Evolutionary conservation across 2,888 invertebrate genomes (phyloP).

Genomic region (Drepanosiphum platanoidis): DNA sequence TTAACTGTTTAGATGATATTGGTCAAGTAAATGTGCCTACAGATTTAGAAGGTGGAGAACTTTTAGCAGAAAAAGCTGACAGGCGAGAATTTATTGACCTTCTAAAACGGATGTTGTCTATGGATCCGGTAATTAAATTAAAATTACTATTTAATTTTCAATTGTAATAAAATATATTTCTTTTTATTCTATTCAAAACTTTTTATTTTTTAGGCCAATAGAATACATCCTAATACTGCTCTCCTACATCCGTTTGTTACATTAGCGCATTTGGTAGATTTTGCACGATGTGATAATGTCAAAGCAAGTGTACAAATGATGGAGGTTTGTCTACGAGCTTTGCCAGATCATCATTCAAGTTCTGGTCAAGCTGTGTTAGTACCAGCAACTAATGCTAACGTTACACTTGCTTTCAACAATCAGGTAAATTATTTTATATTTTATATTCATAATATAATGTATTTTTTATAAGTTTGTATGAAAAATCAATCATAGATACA

Average conservation of each 20-base stretch:
- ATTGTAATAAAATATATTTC: slow-evolving; percentile 38
- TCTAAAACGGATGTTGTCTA: slow-evolving; percentile 96
- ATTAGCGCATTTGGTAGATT: slow-evolving; percentile 91
- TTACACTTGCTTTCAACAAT: slow-evolving; percentile 90
- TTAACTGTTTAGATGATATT: slow-evolving; percentile 99
- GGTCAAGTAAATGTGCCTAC: slow-evolving; percentile 95
- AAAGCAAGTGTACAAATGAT: slow-evolving; percentile 98
- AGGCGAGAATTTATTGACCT: slow-evolving; percentile 97
- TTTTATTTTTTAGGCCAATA: slow-evolving; percentile 76
- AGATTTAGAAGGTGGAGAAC: slow-evolving; percentile 96
- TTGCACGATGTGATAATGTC: slow-evolving; percentile 95
- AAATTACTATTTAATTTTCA: slow-evolving; percentile 37
- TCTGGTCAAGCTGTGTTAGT: slow-evolving; percentile 73
- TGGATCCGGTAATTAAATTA: slow-evolving; percentile 84
- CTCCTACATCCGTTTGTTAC: slow-evolving; percentile 95
- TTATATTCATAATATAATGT: not conserved
- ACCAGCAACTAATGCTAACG: slow-evolving; percentile 82
- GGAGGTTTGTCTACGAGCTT: slow-evolving; percentile 77
- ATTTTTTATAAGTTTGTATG: no score
- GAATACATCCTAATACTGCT: slow-evolving; percentile 96
- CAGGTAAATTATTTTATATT: slow-evolving; percentile 68
- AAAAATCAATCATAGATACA: no score
- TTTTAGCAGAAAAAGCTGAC: slow-evolving; percentile 96
- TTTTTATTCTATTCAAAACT: not conserved
- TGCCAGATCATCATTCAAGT: slow-evolving; percentile 70